These are phyloP conservation scores for Abrostola tripartita DNA, from an alignment of 2,888 invertebrate species.

Conservation along the genomic window DNA sequence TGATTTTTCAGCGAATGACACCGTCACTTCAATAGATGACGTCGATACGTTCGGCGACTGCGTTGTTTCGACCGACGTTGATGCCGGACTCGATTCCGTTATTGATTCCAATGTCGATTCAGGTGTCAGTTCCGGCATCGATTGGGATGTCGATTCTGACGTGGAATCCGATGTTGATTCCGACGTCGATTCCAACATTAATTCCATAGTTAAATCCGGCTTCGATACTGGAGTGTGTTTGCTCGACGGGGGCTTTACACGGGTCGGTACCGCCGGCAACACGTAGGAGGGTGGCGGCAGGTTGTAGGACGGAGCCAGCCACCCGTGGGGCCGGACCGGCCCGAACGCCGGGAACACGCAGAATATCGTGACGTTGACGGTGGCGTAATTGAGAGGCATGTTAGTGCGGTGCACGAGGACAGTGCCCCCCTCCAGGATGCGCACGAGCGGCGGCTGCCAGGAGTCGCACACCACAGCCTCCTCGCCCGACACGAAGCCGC, in stretches of 20 bases:
- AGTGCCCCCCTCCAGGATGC: not conserved
- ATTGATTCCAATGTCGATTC: not conserved
- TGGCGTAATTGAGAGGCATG: slow-evolving; percentile 5
- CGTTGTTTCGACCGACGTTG: not conserved
- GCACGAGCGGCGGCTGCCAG: not conserved
- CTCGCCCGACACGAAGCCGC: slow-evolving; percentile 4
- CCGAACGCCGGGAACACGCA: slow-evolving; percentile 6
- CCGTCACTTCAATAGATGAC: not conserved
- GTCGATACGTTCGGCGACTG: not conserved
- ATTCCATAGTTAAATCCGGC: not conserved
- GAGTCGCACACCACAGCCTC: slow-evolving; percentile 21
- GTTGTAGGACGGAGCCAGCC: too few relatives aligned
- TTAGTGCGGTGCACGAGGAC: slow-evolving; percentile 3
- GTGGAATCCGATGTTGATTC: not conserved
- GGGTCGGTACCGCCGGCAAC: not conserved
- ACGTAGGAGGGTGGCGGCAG: not conserved
- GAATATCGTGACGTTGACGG: slow-evolving; percentile 19
- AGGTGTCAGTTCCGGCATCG: not conserved
- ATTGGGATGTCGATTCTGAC: not conserved
- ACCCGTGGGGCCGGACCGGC: not conserved
- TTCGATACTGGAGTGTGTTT: too few relatives aligned
- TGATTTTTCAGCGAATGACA: not conserved
- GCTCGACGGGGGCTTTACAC: too few relatives aligned
- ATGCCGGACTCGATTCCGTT: not conserved
- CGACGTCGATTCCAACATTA: not conserved